Base-by-base conservation (phyloP, 2,797 vertebrate species). In the Clarias pachynema region DNA sequence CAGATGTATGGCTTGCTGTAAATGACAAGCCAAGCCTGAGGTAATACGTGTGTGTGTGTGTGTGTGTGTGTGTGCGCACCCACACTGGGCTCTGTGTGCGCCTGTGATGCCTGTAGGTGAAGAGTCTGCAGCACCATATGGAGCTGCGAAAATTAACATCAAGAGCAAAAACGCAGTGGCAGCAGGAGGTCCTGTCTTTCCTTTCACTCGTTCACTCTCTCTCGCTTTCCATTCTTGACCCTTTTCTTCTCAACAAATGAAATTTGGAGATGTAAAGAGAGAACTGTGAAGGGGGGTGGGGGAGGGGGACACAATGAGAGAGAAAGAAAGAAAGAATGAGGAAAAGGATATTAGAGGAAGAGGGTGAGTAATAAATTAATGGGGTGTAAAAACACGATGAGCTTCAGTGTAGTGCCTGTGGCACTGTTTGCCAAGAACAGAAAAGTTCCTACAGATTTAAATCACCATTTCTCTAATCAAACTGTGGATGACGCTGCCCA, bases 101-200 rank as follows among this genome's bases (percentile, higher is more conserved):
- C 93, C 92, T 93, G 86, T 6, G 75, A 88, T 89, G 97, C 98
- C 98, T 96, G 96, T 97, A 99, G 98, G 97, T 99, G 97, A 98
- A 98, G 96, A 97, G 97, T 98, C 97, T 98, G 96, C 95, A 96
- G 94, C 94, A 94, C 97, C 98, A 99, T 98, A 99, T 99, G 98
- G 98, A 98, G 97, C 94, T 94, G 95, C 96, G 96, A 96, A 97
- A 99, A 99, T 97, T 97, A 98, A 99, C 97, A 97, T 95, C 93
- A 94, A 97, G 96, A 97, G 95, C 95, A 96, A 95, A 96, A 97
- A 96, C 95, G 94, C 95, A 93, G 89, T 91, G 95, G 95, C 95
- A 96, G 95, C 91, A 70, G 94, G 95, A 93, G 95, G 95, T 83
- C 83, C 56, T 81, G 89, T 83, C 85, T 79, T 63, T 79, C n/a